Percentiles rank a stretch among this genome's conserved stretches.
Conservation (phyloP, 2,888 invertebrate species). For the Platycheirus albimanus region DNA sequence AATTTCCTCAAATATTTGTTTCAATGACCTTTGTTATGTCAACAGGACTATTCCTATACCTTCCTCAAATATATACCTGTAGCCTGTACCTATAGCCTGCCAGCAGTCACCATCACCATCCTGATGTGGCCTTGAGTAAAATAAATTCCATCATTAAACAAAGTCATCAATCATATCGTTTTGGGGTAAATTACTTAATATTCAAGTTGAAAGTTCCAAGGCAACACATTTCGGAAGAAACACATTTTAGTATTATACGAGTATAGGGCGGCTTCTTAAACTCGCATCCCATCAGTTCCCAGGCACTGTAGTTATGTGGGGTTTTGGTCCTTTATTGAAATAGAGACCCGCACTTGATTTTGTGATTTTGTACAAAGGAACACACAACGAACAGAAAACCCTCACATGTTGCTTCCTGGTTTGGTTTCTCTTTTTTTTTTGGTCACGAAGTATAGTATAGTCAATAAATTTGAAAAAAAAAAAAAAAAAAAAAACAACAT, state of each 20-base stretch:
- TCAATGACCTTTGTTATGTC: background rate
- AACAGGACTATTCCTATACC: background rate
- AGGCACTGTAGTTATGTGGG: no score
- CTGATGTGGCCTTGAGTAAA: slow-evolving; percentile 25
- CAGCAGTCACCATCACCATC: background rate
- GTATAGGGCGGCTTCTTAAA: no score
- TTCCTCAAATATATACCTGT: slow-evolving; percentile 1
- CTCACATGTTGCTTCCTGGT: slow-evolving; percentile 46
- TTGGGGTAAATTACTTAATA: slow-evolving; percentile 61
- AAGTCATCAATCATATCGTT: slow-evolving; percentile 58
- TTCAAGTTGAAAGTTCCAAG: slow-evolving; percentile 58
- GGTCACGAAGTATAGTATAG: slow-evolving; percentile 54
- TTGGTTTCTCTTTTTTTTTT: slow-evolving; percentile 18
- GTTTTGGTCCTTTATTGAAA: slow-evolving; percentile 1
- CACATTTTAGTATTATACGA: background rate
- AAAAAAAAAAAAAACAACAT: slow-evolving; percentile 47
- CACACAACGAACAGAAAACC: background rate
- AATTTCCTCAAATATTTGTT: background rate
- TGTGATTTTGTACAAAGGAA: no score
- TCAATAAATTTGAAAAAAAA: slow-evolving; percentile 57
- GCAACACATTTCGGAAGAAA: slow-evolving; percentile 19
- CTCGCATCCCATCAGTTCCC: no score
- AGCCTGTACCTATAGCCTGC: background rate
- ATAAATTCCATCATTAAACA: slow-evolving; percentile 58
- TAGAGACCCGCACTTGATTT: background rate